Percentiles rank a stretch among this genome's conserved stretches.
Conservation (phyloP, 2,797 vertebrate species). For the Nasua narica region DNA sequence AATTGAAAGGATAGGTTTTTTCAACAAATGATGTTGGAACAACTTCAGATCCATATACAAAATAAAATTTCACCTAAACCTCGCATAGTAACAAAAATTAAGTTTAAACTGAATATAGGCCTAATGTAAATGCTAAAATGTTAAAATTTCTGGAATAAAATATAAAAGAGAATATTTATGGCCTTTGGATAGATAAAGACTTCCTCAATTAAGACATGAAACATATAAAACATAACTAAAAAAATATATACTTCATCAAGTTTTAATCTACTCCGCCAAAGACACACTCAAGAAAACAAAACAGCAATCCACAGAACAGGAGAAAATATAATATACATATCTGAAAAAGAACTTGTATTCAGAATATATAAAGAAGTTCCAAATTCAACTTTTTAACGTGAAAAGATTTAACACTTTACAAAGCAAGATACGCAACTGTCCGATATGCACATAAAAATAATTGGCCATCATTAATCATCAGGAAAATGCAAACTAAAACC, state of each 20-base stretch:
- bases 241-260: not conserved
- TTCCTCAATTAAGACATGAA: not conserved
- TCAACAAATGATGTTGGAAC: not conserved
- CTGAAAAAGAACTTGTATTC: not conserved
- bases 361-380: not conserved
- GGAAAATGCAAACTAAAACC: not conserved
- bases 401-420: not conserved
- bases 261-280: not conserved
- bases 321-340: not conserved
- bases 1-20: not conserved
- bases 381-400: not conserved
- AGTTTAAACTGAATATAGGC: not conserved
- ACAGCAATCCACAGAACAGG: not conserved
- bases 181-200: not conserved
- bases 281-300: not conserved
- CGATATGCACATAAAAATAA: not conserved
- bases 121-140: not conserved
- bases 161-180: not conserved
- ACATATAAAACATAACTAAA: not conserved
- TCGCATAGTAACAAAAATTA: not conserved
- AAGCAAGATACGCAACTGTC: not conserved
- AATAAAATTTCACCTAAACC: not conserved
- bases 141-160: not conserved
- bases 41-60: conserved; percentile 16
- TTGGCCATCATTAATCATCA: not conserved